Percentiles rank a stretch among this genome's conserved stretches.
phyloP scores from a whole-genome alignment of 2,113 vertebrate species.

The Macroglossus sobrinus region DNA sequence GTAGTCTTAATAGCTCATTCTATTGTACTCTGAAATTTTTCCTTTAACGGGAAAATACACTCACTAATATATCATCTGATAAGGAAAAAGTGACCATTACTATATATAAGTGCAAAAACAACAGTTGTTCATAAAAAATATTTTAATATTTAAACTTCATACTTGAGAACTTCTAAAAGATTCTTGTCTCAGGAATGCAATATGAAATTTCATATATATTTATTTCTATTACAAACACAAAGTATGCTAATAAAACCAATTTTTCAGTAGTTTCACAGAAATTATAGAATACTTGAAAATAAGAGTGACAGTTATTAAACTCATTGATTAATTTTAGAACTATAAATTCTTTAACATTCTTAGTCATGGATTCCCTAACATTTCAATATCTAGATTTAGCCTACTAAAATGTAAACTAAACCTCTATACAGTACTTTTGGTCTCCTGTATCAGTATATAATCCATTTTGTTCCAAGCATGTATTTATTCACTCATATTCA shows the following conservation, averaged over 20 bases:
- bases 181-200: neutral
- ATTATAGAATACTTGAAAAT: slow-evolving; percentile 6
- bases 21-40: slow-evolving; percentile 14
- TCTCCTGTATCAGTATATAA: slow-evolving; percentile 9
- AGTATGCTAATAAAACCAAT: neutral
- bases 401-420: slow-evolving; percentile 23
- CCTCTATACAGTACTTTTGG: neutral
- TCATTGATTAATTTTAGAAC: neutral
- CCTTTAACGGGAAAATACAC: slow-evolving; percentile 2
- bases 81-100: neutral
- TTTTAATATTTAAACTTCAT: slow-evolving; percentile 50
- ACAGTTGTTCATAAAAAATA: neutral
- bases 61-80: neutral
- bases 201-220: slow-evolving; percentile 19
- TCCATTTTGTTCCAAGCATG: neutral
- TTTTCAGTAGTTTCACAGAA: neutral
- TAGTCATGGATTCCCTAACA: neutral
- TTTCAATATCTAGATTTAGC: slow-evolving; percentile 35
- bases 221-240: slow-evolving; percentile 28
- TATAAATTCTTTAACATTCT: slow-evolving; percentile 19
- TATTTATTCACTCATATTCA: neutral
- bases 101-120: neutral
- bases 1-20: neutral
- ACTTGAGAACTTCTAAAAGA: neutral
- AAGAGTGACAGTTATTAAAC: neutral